Evolutionary conservation across 2,888 invertebrate genomes (phyloP).

Genomic region (Pteria penguin): DNA sequence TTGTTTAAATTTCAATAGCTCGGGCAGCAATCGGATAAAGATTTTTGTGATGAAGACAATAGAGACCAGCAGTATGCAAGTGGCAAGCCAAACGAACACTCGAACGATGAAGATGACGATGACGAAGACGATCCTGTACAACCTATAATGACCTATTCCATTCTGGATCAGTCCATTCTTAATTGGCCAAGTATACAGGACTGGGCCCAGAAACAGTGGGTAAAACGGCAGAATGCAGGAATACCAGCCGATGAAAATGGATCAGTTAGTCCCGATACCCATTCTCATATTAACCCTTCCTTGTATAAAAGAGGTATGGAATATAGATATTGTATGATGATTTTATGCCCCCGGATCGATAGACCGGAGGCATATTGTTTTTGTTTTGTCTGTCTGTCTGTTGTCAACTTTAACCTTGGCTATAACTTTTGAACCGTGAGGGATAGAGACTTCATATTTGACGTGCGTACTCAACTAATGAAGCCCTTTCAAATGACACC

Average conservation of each 20-base stretch:
- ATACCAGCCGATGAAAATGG: conserved; percentile 31
- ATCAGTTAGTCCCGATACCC: background rate
- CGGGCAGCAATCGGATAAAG: background rate
- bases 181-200: conserved; percentile 79
- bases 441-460: too few species aligned
- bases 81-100: conserved; percentile 60
- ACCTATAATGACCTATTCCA: conserved; percentile 73
- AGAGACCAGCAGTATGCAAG: conserved; percentile 52
- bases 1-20: background rate
- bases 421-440: too few species aligned
- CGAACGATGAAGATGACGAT: conserved; percentile 58
- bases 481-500: too few species aligned
- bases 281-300: background rate
- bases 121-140: conserved; percentile 61
- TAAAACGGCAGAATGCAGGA: conserved; percentile 71
- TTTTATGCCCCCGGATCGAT: too few species aligned
- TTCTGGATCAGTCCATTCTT: conserved; percentile 78
- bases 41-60: conserved; percentile 27
- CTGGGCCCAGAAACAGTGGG: conserved; percentile 79
- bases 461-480: too few species aligned
- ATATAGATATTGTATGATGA: too few species aligned
- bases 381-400: too few species aligned
- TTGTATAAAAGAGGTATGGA: background rate
- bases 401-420: too few species aligned
- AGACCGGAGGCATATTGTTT: too few species aligned